A percentile compares a stretch with the other conserved stretches of the same genome.
These are phyloP conservation scores for Heliconius nattereri DNA, from an alignment of 1,140 invertebrate genomes.

Conservation along the genomic window DNA sequence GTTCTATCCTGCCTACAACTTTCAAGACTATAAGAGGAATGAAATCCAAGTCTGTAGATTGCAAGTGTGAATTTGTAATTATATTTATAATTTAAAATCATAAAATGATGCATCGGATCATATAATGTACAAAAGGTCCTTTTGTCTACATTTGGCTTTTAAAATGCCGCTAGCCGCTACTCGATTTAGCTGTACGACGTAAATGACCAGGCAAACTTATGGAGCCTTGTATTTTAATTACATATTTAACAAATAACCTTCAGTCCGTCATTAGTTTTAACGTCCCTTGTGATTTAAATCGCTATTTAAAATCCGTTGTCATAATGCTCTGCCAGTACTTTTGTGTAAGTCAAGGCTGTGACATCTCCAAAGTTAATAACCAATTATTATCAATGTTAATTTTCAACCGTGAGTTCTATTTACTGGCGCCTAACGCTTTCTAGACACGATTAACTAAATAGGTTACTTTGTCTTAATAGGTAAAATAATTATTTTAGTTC, in stretches of 20 bases:
- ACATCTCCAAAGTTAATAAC: conserved; percentile 18
- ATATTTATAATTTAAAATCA: neutral
- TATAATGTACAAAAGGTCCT: neutral
- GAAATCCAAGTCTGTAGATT: too few relatives aligned
- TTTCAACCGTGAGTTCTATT: neutral
- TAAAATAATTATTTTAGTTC: neutral
- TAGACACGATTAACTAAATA: neutral
- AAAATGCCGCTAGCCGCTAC: neutral
- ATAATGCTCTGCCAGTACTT: conserved; percentile 21
- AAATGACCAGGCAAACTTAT: neutral
- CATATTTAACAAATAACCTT: conserved; percentile 37
- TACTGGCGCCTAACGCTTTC: conserved; percentile 7
- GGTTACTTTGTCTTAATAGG: neutral
- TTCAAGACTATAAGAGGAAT: too few relatives aligned
- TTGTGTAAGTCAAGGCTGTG: conserved; percentile 23
- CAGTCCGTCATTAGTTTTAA: conserved; percentile 35
- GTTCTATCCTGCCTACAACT: too few relatives aligned
- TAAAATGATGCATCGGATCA: neutral
- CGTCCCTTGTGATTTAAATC: conserved; percentile 36
- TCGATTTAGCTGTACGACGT: neutral
- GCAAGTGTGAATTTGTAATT: too few relatives aligned
- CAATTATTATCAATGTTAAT: neutral
- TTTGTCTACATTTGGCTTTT: neutral
- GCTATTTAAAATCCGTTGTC: conserved; percentile 31
- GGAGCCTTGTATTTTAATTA: conserved; percentile 40